Conservation (phyloP, 1,140 invertebrate species). For the Bilobella aurantiaca region DNA sequence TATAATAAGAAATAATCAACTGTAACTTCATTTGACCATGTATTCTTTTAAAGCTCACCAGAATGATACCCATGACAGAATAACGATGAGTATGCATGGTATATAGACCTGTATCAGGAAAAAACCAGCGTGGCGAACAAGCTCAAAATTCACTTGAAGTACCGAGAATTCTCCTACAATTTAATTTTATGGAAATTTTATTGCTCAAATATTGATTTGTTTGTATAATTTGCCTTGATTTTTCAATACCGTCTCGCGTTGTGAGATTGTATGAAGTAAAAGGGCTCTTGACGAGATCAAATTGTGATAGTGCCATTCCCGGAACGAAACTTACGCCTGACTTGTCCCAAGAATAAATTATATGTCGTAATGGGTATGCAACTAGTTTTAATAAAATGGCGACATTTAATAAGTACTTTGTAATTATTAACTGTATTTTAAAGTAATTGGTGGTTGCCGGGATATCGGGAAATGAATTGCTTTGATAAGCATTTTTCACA, state of each 20-base stretch:
- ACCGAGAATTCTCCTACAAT: slow-evolving; percentile 40
- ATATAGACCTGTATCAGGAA: slow-evolving; percentile 50
- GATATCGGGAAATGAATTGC: too few species aligned
- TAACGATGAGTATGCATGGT: slow-evolving; percentile 46
- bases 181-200: too few species aligned
- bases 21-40: too few species aligned
- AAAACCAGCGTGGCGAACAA: slow-evolving; percentile 80
- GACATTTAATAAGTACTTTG: too few species aligned
- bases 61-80: slow-evolving; percentile 91
- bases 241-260: slow-evolving; percentile 62
- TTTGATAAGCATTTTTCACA: too few species aligned
- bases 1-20: too few species aligned
- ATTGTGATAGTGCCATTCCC: slow-evolving; percentile 83
- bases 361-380: slow-evolving; percentile 76
- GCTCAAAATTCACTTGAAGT: slow-evolving; percentile 58
- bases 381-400: too few species aligned
- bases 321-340: slow-evolving; percentile 69
- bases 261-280: slow-evolving; percentile 66
- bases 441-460: too few species aligned
- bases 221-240: too few species aligned
- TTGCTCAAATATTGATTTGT: too few species aligned
- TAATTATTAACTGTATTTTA: too few species aligned
- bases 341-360: slow-evolving; percentile 82
- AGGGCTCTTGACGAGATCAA: slow-evolving; percentile 76
- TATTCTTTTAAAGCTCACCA: slow-evolving; percentile 62